Percentiles rank a stretch among this genome's conserved stretches.
Evolutionary conservation across 2,113 vertebrate genomes (phyloP).

Genomic region (Bubo bubo): DNA sequence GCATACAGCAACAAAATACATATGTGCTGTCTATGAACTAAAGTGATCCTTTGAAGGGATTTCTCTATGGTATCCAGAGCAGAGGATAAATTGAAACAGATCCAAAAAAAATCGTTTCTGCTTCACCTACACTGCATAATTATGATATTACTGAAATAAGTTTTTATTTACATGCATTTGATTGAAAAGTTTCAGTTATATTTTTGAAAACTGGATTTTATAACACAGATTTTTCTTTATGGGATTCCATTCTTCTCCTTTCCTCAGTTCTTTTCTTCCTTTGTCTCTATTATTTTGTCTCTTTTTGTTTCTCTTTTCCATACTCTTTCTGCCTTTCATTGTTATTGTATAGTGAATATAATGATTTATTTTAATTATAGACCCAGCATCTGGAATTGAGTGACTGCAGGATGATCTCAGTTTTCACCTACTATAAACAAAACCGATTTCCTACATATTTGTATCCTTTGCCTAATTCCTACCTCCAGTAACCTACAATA

Average conservation of each 20-base stretch:
- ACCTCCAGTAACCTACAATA: background rate
- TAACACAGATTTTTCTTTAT: background rate
- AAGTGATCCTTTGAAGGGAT: conserved; percentile 10
- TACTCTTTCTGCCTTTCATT: background rate
- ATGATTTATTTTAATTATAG: background rate
- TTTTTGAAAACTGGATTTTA: background rate
- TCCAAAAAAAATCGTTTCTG: background rate
- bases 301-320: background rate
- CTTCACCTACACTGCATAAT: background rate
- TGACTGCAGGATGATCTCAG: background rate
- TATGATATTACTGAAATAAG: background rate
- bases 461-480: background rate
- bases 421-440: background rate
- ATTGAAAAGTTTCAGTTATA: background rate
- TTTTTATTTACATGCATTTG: background rate
- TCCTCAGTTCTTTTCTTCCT: background rate
- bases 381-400: background rate
- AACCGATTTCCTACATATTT: background rate
- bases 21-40: background rate
- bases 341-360: background rate
- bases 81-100: background rate
- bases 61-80: background rate
- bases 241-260: background rate
- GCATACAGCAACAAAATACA: background rate
- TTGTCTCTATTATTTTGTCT: background rate